Conservation (phyloP, 2,888 invertebrate species). For the Cylindroiulus punctatus region DNA sequence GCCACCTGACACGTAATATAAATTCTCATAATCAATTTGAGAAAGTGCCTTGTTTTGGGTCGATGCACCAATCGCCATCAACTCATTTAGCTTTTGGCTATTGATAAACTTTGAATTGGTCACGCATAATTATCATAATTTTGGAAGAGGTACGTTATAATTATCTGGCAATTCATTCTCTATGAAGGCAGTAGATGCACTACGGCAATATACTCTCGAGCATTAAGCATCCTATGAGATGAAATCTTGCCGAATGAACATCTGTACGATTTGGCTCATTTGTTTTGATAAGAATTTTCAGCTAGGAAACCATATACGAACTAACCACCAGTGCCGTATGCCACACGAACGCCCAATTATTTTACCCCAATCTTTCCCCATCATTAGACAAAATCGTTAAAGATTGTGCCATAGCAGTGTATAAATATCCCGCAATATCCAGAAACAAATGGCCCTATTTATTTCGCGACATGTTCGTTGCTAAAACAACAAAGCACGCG, state of each 20-base stretch:
- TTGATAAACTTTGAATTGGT: too few species aligned
- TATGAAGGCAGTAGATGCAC: too few species aligned
- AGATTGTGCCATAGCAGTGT: constrained; percentile 1
- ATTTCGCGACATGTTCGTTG: constrained; percentile 20
- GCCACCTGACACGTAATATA: too few species aligned
- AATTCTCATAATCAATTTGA: too few species aligned
- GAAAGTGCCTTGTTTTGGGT: too few species aligned
- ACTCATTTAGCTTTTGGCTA: too few species aligned
- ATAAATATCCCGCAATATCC: not conserved
- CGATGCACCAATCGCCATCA: too few species aligned
- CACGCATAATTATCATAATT: too few species aligned
- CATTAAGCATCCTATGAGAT: not conserved
- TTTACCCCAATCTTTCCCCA: constrained; percentile 3
- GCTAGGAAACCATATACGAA: constrained; percentile 20
- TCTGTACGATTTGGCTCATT: constrained; percentile 1
- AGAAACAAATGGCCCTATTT: constrained; percentile 22
- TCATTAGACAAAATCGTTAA: constrained; percentile 42
- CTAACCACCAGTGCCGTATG: not conserved
- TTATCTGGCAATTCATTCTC: too few species aligned
- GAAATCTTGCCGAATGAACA: not conserved
- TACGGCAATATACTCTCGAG: too few species aligned
- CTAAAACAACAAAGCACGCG: constrained; percentile 20
- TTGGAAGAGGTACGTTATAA: too few species aligned
- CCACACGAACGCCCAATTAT: not conserved
- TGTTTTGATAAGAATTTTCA: constrained; percentile 12